Evolutionary conservation across 2,797 vertebrate genomes (phyloP), one percentile per base, ranked within the genome.

Genomic region (Pangasius krempfi): DNA sequence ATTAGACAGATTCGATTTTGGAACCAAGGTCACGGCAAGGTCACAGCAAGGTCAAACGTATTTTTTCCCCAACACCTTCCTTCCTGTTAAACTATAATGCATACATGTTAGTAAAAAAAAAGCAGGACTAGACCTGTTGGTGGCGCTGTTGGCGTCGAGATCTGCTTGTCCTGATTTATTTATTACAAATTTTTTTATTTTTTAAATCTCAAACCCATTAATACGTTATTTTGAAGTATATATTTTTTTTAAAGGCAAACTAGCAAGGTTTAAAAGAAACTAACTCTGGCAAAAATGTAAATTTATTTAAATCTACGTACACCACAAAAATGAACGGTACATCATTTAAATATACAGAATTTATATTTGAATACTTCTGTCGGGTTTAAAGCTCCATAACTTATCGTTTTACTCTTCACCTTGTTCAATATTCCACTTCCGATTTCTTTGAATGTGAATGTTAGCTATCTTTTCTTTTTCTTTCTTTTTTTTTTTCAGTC

Each of bases 391-490:
- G 79, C 33, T 81, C 79, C 30, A 13, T 6, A 2, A 54, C n/a
- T 20, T 10, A 37, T 33, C 56, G 54, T 81, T 81, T 81, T 40
- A 81, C 79, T 81, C 37, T 37, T 81, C 54, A 40, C 78, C 54
- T 14, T 60, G 30, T 40, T 81, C 78, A 30, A 60, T 81, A 60
- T 58, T 81, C 54, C 78, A 80, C 78, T 25, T 79, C 76, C 30
- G 30, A 56, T 79, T 58, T 33, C 30, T 81, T 81, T 81, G 5
- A 81, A 66, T 84, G 82, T 64, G 82, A 84, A 84, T 52, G 82
- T 66, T 84, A 10, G 20, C 14, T 83, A 33, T 73, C 9, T 14
- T 47, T 44, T 64, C 4, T 60, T 27, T 44, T 8, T 40, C 64
- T 22, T 72, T 37, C 4, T 18, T 72, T 40, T 64, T 3, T 62